phyloP scores from a whole-genome alignment of 2,797 vertebrate species.

The Tinamus major region DNA sequence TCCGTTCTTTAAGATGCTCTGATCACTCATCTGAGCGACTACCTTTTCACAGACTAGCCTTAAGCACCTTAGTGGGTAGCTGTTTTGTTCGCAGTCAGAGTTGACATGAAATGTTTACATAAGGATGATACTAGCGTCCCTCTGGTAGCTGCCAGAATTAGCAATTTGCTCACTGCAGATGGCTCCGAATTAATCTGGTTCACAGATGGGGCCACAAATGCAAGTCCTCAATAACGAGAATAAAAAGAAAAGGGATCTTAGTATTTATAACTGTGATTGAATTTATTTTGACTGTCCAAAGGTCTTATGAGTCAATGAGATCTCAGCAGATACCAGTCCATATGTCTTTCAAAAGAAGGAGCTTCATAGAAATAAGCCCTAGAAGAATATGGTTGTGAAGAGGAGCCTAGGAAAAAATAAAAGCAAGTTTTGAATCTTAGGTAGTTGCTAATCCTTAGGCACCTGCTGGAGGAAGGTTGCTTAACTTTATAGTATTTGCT shows the following conservation, averaged over 20 bases:
- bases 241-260: background rate
- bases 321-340: background rate
- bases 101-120: slow-evolving; percentile 60
- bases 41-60: background rate
- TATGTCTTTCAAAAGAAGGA: background rate
- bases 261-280: background rate
- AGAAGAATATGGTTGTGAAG: background rate
- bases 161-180: slow-evolving; percentile 75
- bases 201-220: slow-evolving; percentile 73
- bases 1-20: background rate
- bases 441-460: background rate
- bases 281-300: background rate
- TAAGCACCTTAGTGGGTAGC: slow-evolving; percentile 45
- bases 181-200: slow-evolving; percentile 74
- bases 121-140: slow-evolving; percentile 22
- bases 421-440: background rate
- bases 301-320: background rate
- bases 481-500: background rate
- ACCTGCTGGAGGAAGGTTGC: background rate
- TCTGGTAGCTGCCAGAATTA: slow-evolving; percentile 71
- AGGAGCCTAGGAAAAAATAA: background rate
- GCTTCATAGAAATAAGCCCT: background rate
- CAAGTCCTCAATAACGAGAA: slow-evolving; percentile 47
- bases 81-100: slow-evolving; percentile 62
- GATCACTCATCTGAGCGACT: background rate